Base-by-base conservation (phyloP, 1,140 invertebrate species). In the Trachymyrmex septentrionalis region DNA sequence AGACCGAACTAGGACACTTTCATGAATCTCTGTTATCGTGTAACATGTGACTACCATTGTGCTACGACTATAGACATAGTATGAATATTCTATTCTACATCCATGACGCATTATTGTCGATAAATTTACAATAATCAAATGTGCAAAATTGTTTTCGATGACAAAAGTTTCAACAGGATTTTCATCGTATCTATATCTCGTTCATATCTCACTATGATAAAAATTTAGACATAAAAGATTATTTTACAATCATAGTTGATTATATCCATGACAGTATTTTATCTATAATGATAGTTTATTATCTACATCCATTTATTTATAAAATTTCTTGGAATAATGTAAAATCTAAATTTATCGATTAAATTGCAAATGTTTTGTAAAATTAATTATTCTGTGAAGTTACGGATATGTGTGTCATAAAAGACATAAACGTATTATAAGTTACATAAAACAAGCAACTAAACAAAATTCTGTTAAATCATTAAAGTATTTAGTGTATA, bases 11-110 rank as follows among this genome's bases (percentile, higher is more conserved):
- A 21, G 19, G 14, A 3, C 21, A 72, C 16, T 64, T 63, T 84
- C 34, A 75, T 84, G 3, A 73, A 75, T 50, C 38, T 59, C n/a
- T 14, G n/a, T 27, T 71, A 69, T 44, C n/a, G 1, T 84, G 30
- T 69, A 55, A 69, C n/a, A 24, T 71, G n/a, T 84, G 73, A 82
- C 53, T 44, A 57, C 48, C 10, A 67, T 61, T 44, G 38, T 34
- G 2, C 38, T 5, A 57, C 14, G 3, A 44, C 2, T 44, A 10
- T 44, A 44, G 38, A 44, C 38, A 44, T 38, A 38, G 34, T 38
- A 38, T 44, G 38, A 9, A 44, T 44, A 44, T 44, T 44, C 38
- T 44, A 44, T 44, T 44, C 10, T 44, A 44, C 1, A 2, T 9
- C 38, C 38, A 44, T 44, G 27, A 3, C 38, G 6, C 14, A 50